phyloP scores from a whole-genome alignment of 2,888 invertebrate genomes.

The Ischnura elegans region DNA sequence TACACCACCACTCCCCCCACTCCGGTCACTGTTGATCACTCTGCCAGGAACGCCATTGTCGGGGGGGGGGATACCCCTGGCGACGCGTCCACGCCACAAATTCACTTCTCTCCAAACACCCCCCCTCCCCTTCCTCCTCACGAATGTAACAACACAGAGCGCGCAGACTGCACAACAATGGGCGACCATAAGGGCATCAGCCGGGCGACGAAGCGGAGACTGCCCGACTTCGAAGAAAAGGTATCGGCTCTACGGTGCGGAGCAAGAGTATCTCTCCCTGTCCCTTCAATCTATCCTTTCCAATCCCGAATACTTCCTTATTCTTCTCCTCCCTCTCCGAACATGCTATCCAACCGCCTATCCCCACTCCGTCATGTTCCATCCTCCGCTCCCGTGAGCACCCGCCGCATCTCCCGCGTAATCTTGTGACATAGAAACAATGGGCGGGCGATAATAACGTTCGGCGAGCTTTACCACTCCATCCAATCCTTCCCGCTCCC shows the following conservation, averaged over 20 bases:
- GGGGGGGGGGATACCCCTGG: background rate
- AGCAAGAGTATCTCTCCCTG: background rate
- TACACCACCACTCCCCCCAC: background rate
- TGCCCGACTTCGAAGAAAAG: background rate
- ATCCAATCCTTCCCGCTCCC: slow-evolving; percentile 36
- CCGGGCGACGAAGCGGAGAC: slow-evolving; percentile 36
- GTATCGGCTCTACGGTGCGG: background rate
- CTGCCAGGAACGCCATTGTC: background rate
- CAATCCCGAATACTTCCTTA: slow-evolving; percentile 14
- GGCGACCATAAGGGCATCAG: slow-evolving; percentile 20
- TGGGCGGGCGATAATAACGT: slow-evolving; percentile 51
- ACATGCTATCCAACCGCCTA: too few species aligned
- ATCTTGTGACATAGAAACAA: slow-evolving; percentile 65
- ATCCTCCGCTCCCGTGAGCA: slow-evolving; percentile 29
- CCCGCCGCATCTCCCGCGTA: slow-evolving; percentile 38
- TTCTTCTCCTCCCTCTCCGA: slow-evolving; percentile 32
- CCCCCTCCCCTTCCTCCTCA: background rate
- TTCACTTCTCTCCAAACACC: background rate
- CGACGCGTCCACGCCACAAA: background rate
- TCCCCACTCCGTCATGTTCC: background rate
- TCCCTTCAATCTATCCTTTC: background rate
- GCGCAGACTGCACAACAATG: slow-evolving; percentile 4
- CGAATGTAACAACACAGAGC: slow-evolving; percentile 38
- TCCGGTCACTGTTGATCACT: slow-evolving; percentile 54
- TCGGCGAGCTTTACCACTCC: slow-evolving; percentile 1